Base-by-base conservation (phyloP, 2,888 invertebrate genomes). In the Patella caerulea region DNA sequence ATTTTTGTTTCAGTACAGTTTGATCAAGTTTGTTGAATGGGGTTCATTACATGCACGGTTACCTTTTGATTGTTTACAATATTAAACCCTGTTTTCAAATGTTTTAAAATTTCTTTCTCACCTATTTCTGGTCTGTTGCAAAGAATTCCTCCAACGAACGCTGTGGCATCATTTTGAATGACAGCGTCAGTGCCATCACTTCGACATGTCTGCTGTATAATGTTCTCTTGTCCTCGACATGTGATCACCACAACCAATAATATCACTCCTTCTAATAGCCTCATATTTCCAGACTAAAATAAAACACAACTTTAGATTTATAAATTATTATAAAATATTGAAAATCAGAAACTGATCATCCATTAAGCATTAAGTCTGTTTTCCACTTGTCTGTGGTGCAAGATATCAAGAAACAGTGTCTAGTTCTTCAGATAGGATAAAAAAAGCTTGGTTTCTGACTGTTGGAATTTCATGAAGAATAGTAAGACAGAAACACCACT, bases 91-190 rank as follows among this genome's bases (percentile, higher is more conserved):
- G 59, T 45, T 45, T 45, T 45, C 53, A 29, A 78, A 79, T 15
- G 75, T 71, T 24, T 88, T 89, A 82, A 89, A 88, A 0, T 83
- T 83, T 78, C 81, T 65, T 83, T 78, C 4, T 70, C 69, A 3
- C 84, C 85, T 0, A 70, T 29, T 11, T 77, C 71, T 71, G 86
- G 88, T 76, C 89, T 83, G 7, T 81, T 45, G 9, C 45, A 79
- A 54, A 89, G 83, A 29, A 89, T 76, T 2, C 89, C 89, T 11
- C 87, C 88, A 3, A 90, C 82, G 72, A 87, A 82, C 4, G 89
- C 89, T n/a, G 85, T 79, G 3, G 88, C 87, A 70, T 84, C 83
- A 9, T 84, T 78, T 71, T 87, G 85, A 29, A 89, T 87, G 14
- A 80, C 79, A 0, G 86, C 86, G 24, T 78, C 79, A 71, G 78